Base-by-base conservation (phyloP, 2,113 vertebrate species). In the Perca schrenkii region DNA sequence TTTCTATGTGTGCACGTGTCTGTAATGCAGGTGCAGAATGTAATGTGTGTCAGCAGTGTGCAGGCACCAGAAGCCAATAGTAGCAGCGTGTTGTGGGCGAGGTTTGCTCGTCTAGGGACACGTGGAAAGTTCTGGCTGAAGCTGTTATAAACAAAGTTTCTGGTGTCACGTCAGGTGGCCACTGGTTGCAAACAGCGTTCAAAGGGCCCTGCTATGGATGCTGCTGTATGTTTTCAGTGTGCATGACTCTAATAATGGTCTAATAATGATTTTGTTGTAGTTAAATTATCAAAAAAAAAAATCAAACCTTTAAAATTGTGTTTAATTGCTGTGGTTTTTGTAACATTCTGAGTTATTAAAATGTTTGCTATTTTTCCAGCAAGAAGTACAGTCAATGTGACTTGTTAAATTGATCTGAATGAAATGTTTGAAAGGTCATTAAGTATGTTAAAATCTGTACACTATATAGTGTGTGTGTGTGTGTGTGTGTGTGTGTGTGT, bases 111-210 rank as follows among this genome's bases (percentile, higher is more conserved):
- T 66, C 46, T 31, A 21, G 61, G 22, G 62, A 86, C 73, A n/a
- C 40, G 53, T 68, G 65, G 86, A 87, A 88, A 50, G 68, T 90
- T 92, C 89, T 88, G 64, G 77, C 65, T 61, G n/a, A 82, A 72
- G 75, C 77, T 67, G 66, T 80, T 71, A 36, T 71, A 80, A 84
- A 82, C 74, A 79, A 31, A 82, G 71, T 82, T 89, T 88, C 64
- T 80, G 63, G 70, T 85, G 87, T 88, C 75, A 72, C 69, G 21
- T 84, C 69, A 22, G 84, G 60, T 49, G 22, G 50, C 40, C 61
- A 28, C 22, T 16, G 69, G 65, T 15, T 60, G 71, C 65, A 13
- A 77, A 49, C 21, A 28, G 36, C 12, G 21, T 61, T 46, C 14
- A 68, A 83, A 87, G 67, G 17, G 3, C 58, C 53, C 11, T 78